phyloP scores from a whole-genome alignment of 2,888 invertebrate genomes.

The Cotesia congregata region DNA sequence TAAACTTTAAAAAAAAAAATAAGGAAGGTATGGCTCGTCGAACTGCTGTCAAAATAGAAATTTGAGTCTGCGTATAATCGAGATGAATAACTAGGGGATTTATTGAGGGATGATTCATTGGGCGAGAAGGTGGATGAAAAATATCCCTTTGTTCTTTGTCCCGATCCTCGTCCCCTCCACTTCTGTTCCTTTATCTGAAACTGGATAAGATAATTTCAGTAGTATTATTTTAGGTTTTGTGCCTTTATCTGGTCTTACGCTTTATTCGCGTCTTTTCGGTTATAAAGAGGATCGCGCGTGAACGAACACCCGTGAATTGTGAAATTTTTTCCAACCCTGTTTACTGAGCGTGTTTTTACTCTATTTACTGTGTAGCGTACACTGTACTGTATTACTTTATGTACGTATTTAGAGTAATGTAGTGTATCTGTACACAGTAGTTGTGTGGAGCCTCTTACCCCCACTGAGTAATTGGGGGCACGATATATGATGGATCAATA shows the following conservation, averaged over 20 bases:
- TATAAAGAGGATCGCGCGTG: neutral
- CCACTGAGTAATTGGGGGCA: conserved; percentile 43
- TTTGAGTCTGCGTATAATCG: conserved; percentile 55
- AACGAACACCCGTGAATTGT: neutral
- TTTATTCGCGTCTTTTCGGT: neutral
- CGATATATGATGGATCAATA: conserved; percentile 41
- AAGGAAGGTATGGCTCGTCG: conserved; percentile 59
- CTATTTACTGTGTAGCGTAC: neutral
- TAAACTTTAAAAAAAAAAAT: neutral
- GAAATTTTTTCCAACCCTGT: neutral
- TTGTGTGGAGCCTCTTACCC: neutral
- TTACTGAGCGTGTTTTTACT: neutral
- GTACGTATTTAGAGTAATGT: neutral
- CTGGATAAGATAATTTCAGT: neutral
- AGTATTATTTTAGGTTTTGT: conserved; percentile 9
- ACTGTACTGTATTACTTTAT: neutral
- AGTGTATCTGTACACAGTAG: no score
- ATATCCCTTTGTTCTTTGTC: neutral
- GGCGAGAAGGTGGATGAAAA: neutral
- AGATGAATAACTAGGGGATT: conserved; percentile 27
- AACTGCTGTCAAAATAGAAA: conserved; percentile 69
- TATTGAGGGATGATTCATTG: conserved; percentile 8
- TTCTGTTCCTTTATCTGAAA: neutral
- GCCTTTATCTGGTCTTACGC: neutral
- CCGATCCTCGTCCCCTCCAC: neutral